phyloP scores from a whole-genome alignment of 2,113 vertebrate genomes.

The Myodes glareolus region DNA sequence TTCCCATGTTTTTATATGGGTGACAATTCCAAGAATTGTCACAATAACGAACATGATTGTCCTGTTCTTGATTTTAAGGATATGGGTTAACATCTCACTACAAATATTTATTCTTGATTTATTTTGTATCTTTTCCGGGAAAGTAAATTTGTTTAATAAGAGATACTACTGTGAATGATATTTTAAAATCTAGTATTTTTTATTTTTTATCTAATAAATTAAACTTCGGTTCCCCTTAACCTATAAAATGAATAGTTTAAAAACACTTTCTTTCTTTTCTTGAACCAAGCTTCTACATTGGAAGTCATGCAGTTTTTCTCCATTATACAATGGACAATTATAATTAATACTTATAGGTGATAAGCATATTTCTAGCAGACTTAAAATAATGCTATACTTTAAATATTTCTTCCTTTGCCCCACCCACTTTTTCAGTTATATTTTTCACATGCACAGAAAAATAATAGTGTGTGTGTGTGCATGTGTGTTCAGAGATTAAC shows the following conservation, averaged over 20 bases:
- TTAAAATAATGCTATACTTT: constrained; percentile 17
- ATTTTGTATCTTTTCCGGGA: neutral
- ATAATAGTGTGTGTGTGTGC: neutral
- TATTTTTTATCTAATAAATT: constrained; percentile 11
- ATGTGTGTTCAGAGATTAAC: neutral
- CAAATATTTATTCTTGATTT: neutral
- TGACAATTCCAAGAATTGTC: neutral
- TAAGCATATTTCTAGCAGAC: neutral
- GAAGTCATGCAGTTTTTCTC: neutral
- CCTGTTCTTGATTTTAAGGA: constrained; percentile 1
- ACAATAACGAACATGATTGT: neutral
- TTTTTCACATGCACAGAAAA: constrained; percentile 46
- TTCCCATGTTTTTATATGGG: neutral
- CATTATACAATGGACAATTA: neutral
- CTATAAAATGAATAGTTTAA: neutral
- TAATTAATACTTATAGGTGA: neutral
- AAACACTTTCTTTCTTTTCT: constrained; percentile 18
- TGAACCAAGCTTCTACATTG: neutral
- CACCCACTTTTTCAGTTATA: neutral
- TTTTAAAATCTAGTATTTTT: too few species aligned
- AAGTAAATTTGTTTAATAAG: neutral
- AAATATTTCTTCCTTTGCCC: neutral
- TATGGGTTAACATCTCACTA: neutral
- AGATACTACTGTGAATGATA: neutral
- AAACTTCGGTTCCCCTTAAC: neutral